Conservation (phyloP, 2,113 vertebrate species). For the Falco punctatus region DNA sequence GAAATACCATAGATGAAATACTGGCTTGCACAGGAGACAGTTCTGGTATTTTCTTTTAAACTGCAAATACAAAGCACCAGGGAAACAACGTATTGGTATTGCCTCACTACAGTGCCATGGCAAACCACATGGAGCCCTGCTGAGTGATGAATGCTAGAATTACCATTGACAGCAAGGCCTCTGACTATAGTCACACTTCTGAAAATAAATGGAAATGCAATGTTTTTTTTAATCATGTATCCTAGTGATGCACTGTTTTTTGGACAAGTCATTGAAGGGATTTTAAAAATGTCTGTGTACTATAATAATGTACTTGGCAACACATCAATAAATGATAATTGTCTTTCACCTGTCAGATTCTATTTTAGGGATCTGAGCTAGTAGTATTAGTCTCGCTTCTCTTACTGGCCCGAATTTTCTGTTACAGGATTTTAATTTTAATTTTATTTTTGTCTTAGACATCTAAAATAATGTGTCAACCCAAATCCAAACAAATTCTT, state of each 20-base stretch:
- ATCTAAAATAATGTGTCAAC: background rate
- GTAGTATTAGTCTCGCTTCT: background rate
- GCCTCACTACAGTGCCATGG: background rate
- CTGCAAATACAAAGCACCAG: background rate
- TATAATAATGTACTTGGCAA: background rate
- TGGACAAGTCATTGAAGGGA: background rate
- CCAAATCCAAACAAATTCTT: background rate
- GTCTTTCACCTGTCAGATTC: background rate
- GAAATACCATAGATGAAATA: background rate
- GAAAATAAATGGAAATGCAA: conserved; percentile 47
- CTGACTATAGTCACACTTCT: background rate
- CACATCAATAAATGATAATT: background rate
- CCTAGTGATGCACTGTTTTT: background rate
- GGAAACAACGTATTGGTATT: background rate
- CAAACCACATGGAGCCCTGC: background rate
- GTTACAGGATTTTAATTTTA: background rate
- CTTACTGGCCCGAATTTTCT: background rate
- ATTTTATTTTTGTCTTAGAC: background rate
- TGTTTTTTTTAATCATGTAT: conserved; percentile 10
- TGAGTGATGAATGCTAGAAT: conserved; percentile 53
- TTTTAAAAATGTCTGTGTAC: background rate
- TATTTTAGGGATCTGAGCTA: background rate
- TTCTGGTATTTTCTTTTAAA: background rate
- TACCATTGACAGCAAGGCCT: conserved; percentile 23
- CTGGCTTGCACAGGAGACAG: background rate